phyloP scores from a whole-genome alignment of 2,113 vertebrate genomes.

The Sula dactylatra region DNA sequence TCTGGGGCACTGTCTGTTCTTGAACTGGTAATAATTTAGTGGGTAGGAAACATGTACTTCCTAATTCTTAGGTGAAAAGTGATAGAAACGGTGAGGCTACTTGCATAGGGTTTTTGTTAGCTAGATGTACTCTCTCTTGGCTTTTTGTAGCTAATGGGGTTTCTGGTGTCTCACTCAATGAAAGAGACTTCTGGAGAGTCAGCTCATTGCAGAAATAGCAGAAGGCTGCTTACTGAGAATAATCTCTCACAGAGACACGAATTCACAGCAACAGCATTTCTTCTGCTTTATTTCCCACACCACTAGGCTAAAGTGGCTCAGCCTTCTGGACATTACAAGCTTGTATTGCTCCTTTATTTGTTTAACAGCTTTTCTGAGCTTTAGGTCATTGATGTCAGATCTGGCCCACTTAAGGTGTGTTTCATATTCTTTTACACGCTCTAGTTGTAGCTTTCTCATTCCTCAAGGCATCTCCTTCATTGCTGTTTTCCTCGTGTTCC shows the following conservation, averaged over 20 bases:
- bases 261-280: constrained; percentile 44
- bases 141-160: background rate
- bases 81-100: background rate
- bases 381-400: background rate
- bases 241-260: background rate
- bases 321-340: background rate
- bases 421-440: background rate
- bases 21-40: background rate
- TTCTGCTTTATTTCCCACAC: constrained; percentile 45
- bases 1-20: background rate
- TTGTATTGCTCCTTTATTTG: background rate
- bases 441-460: background rate
- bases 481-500: background rate
- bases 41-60: background rate
- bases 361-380: background rate
- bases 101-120: background rate
- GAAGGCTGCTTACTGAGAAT: background rate
- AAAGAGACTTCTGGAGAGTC: constrained; percentile 35
- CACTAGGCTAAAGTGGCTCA: background rate
- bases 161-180: background rate
- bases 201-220: constrained; percentile 40
- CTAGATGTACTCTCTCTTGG: background rate
- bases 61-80: background rate
- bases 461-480: background rate
- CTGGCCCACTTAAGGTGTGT: background rate